These are phyloP conservation scores for Drosophila rhopaloa DNA, from an alignment of 1,140 invertebrate species.

Conservation along the genomic window DNA sequence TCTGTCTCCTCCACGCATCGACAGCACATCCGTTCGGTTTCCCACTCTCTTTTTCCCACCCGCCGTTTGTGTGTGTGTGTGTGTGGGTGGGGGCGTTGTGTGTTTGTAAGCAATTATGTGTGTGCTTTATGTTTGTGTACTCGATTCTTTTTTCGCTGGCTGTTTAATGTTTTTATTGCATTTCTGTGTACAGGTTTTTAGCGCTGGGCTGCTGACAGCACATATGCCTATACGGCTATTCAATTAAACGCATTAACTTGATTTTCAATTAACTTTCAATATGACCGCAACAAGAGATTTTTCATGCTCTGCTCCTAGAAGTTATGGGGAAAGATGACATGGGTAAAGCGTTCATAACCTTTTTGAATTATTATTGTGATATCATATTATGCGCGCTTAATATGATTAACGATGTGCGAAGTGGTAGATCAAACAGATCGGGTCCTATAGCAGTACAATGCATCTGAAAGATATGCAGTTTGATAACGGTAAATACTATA, in stretches of 20 bases:
- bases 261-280: slow-evolving; percentile 82
- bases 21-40: slow-evolving; percentile 31
- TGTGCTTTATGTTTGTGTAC: slow-evolving; percentile 50
- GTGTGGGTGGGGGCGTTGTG: slow-evolving; percentile 6
- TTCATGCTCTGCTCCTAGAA: slow-evolving; percentile 48
- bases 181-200: slow-evolving; percentile 70
- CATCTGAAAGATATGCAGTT: neutral
- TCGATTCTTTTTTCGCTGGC: slow-evolving; percentile 49
- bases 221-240: slow-evolving; percentile 68
- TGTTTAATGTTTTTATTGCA: slow-evolving; percentile 74
- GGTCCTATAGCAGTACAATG: no score
- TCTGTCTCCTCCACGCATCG: slow-evolving; percentile 48
- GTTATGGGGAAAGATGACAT: slow-evolving; percentile 33
- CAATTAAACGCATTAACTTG: slow-evolving; percentile 82
- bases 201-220: slow-evolving; percentile 33
- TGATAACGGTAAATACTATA: neutral
- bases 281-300: slow-evolving; percentile 61
- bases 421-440: slow-evolving; percentile 16
- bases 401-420: slow-evolving; percentile 39
- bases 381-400: slow-evolving; percentile 4
- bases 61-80: slow-evolving; percentile 35
- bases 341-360: slow-evolving; percentile 12
- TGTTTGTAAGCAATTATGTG: slow-evolving; percentile 62
- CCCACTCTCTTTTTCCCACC: slow-evolving; percentile 13
- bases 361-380: slow-evolving; percentile 11